phyloP scores from a whole-genome alignment of 2,888 invertebrate species.

The Helicoverpa assulta region DNA sequence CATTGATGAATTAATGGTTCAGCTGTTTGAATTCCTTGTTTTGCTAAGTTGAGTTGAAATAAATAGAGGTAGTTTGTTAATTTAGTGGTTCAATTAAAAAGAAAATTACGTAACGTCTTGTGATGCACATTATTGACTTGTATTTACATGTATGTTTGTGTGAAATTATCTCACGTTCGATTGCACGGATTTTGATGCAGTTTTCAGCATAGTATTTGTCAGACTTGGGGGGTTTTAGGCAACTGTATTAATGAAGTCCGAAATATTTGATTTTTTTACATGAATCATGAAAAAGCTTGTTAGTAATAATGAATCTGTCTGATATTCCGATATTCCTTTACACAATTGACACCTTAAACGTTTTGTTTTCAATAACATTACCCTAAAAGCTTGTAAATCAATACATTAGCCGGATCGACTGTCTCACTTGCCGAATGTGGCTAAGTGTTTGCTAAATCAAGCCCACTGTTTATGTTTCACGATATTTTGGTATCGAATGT shows the following conservation, averaged over 20 bases:
- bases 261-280: too few relatives aligned
- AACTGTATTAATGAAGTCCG: too few relatives aligned
- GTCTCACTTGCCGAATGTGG: slow-evolving; percentile 32
- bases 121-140: too few relatives aligned
- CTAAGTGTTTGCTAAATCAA: slow-evolving; percentile 32
- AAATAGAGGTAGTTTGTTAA: not conserved
- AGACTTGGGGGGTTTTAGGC: too few relatives aligned
- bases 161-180: too few relatives aligned
- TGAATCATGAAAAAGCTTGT: too few relatives aligned
- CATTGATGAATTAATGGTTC: not conserved
- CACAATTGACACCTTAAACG: slow-evolving; percentile 6
- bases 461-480: slow-evolving; percentile 27
- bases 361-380: slow-evolving; percentile 27
- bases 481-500: slow-evolving; percentile 28
- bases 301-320: not conserved
- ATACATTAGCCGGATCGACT: slow-evolving; percentile 34
- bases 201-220: too few relatives aligned
- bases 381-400: slow-evolving; percentile 40
- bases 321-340: slow-evolving; percentile 1
- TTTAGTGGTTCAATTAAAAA: not conserved
- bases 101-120: not conserved
- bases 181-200: too few relatives aligned
- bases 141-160: too few relatives aligned
- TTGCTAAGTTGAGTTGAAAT: not conserved
- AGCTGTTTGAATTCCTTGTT: not conserved